Evolutionary conservation across 1,140 invertebrate genomes (phyloP).

Genomic region (Popillia japonica): DNA sequence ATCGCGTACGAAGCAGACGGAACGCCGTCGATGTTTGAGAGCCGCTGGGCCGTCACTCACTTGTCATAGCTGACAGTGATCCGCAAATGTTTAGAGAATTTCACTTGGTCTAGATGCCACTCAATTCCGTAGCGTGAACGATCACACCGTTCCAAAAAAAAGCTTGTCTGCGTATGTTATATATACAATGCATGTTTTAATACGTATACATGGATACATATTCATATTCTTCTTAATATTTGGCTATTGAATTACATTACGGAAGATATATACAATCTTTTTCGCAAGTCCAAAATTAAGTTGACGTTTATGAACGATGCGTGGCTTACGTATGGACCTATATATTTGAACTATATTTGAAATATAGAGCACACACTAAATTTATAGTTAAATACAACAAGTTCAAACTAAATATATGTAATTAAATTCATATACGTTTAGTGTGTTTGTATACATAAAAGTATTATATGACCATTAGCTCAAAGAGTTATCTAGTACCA

Average conservation of each 20-base stretch:
- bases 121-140: conserved; percentile 44
- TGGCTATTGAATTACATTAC: neutral
- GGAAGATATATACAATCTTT: neutral
- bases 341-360: no score
- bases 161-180: conserved; percentile 30
- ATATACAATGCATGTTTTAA: neutral
- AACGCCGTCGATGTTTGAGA: conserved; percentile 39
- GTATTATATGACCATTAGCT: no score
- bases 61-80: conserved; percentile 47
- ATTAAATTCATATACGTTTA: no score
- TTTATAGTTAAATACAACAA: no score
- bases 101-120: conserved; percentile 42
- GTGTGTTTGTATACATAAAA: no score
- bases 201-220: neutral
- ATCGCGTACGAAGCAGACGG: conserved; percentile 32
- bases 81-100: conserved; percentile 47
- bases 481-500: no score
- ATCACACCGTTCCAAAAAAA: conserved; percentile 36
- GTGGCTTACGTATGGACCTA: neutral
- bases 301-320: neutral
- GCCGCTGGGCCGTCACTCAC: conserved; percentile 44
- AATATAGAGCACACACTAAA: no score
- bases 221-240: conserved; percentile 20
- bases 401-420: no score
- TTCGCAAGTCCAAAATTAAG: neutral